Base-by-base conservation (phyloP, 2,113 vertebrate genomes). In the Oxyruncus cristatus region DNA sequence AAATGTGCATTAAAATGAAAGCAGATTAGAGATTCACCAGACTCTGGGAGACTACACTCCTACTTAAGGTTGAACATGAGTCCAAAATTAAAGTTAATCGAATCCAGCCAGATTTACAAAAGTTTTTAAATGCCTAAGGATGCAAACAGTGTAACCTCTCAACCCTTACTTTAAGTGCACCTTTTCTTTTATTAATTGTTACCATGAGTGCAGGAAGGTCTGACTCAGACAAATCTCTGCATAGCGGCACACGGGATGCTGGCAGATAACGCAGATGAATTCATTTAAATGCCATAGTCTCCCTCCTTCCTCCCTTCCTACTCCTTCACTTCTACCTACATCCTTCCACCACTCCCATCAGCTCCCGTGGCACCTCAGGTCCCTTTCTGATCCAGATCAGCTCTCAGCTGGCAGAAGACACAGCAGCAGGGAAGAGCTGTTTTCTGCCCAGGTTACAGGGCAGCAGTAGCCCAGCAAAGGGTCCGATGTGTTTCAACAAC, bases 51-150 rank as follows among this genome's bases (percentile, higher is more conserved):
- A 67, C 89, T 61, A 37, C 65, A 14, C 65, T 93, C 44, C 77
- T 91, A 52, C 89, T 95, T 84, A 88, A 82, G 53, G 61, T 87
- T 95, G 72, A 97, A 87, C 65, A 78, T 61, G 41, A 89, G 65
- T 82, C 93, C 91, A 75, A 91, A 95, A 96, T 92, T 94, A 93
- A 95, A 93, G 46, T 84, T 96, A 95, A 95, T 89, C 26, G 16
- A 92, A 94, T 79, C 83, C 84, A 92, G 80, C 10, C 65, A 89
- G 80, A 78, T 91, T 93, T 95, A 67, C 5, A 11, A 55, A 91
- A 74, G 84, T 87, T 95, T 95, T 82, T 82, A 84, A 95, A 91
- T 91, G 84, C 80, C 72, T 95, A 32, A 93, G 85, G 76, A 95
- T 91, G 56, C 61, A 92, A 91, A 89, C 65, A 95, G n/a, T 27